phyloP scores from a whole-genome alignment of 2,113 vertebrate species.

The Okapia johnstoni region DNA sequence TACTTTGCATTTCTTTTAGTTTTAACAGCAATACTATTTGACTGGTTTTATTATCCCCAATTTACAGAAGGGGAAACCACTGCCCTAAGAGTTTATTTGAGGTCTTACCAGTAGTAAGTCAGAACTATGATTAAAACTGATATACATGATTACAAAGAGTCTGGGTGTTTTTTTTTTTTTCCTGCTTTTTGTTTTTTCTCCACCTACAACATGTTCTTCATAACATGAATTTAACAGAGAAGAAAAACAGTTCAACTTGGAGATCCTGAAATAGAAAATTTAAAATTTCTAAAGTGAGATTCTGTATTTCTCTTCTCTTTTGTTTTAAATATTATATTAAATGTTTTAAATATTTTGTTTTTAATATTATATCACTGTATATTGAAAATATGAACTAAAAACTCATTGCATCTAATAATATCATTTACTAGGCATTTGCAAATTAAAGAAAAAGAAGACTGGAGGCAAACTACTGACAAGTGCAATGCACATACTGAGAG shows the following conservation, averaged over 20 bases:
- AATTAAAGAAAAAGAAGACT: background rate
- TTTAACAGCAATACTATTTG: background rate
- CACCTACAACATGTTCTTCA: background rate
- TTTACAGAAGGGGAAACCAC: background rate
- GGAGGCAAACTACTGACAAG: background rate
- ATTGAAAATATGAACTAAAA: conserved; percentile 27
- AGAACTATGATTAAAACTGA: background rate
- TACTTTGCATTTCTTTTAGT: background rate
- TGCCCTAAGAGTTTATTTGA: background rate
- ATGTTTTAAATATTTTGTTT: background rate
- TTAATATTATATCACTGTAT: background rate
- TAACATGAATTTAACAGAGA: background rate
- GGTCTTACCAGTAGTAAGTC: background rate
- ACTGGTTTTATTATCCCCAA: background rate
- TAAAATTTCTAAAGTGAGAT: background rate
- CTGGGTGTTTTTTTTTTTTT: background rate
- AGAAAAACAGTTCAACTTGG: background rate
- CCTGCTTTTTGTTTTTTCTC: background rate
- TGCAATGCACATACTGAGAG: background rate
- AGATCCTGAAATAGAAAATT: background rate
- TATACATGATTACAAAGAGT: background rate
- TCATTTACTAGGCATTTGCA: background rate
- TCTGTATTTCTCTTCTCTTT: background rate
- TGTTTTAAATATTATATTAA: background rate
- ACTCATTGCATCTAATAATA: background rate